Base-by-base conservation (phyloP, 2,888 invertebrate genomes). In the Prosopocoilus inquinatus region DNA sequence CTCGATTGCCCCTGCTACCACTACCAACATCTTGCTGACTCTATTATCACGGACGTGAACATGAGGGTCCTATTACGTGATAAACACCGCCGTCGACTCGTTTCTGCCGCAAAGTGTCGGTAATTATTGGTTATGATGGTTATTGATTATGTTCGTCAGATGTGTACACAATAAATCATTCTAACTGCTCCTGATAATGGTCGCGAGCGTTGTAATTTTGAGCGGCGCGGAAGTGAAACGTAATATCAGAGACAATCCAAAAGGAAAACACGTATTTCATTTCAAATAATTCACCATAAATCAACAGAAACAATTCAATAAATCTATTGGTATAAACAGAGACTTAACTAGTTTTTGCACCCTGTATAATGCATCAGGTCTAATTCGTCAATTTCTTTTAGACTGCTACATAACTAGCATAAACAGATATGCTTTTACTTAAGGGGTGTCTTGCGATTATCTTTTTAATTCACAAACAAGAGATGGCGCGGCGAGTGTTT, bases 1-100 rank as follows among this genome's bases (percentile, higher is more conserved):
- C 59, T 52, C 49, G 46, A 33, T 41, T 47, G 32, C 12, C 20
- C 39, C 39, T 32, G 47, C 47, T 47, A 39, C 47, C 7, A 28
- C 20, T 28, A 28, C 39, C 39, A 38, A 36, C 34, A 16, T 43
- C 35, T 32, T 12, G 32, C 47, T 5, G 16, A 11, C 34, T 47
- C 34, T 47, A 47, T 47, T 47, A 32, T 41, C 41, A 16, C 9
- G 9, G 9, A 16, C 41, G 41, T 16, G 41, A 15, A 15, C 41
- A 11, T 41, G 41, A 9, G 15, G 41, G 15, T 41, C 41, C 41
- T 11, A 41, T 41, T 41, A 41, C 41, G 15, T 9, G 41, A 13
- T 9, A 16, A 15, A 9, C 9, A 41, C 13, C 15, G 41, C 41
- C 15, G 41, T 16, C 41, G 41, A 28, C 20, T 28, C 41, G 41